phyloP scores from a whole-genome alignment of 1,140 invertebrate genomes.

The Bombus confusus region DNA sequence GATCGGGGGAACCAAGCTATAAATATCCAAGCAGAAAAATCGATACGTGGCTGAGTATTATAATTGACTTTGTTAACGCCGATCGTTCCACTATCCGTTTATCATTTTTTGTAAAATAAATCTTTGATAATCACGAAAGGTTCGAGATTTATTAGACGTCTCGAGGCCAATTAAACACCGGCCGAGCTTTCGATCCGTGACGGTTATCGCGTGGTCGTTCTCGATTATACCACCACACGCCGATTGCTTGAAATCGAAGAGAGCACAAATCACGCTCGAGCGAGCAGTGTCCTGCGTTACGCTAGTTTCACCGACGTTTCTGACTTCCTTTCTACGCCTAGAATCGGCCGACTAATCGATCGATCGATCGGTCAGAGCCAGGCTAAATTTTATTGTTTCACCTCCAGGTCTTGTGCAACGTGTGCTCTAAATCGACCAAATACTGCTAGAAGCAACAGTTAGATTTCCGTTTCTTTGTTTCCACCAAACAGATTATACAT shows the following conservation, averaged over 20 bases:
- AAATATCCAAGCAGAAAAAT: background rate
- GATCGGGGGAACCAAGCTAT: too few species aligned
- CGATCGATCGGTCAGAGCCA: background rate
- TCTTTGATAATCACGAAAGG: conserved; percentile 47
- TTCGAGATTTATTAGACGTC: conserved; percentile 55
- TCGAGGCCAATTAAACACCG: conserved; percentile 60
- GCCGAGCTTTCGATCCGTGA: conserved; percentile 57
- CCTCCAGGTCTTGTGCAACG: background rate
- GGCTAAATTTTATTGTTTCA: background rate
- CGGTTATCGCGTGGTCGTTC: conserved; percentile 59
- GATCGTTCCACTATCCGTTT: background rate
- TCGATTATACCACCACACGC: conserved; percentile 45
- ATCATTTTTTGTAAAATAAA: conserved; percentile 44
- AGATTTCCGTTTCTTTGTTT: background rate
- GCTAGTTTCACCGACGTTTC: background rate
- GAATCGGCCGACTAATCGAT: background rate
- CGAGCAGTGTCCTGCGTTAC: conserved; percentile 26
- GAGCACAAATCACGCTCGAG: conserved; percentile 51
- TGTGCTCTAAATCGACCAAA: background rate
- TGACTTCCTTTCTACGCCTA: background rate
- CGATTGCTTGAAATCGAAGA: conserved; percentile 44
- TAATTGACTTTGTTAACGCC: conserved; percentile 42
- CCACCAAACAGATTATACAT: background rate
- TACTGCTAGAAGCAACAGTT: background rate
- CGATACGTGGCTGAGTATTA: background rate